phyloP scores from a whole-genome alignment of 64 coral and sea anemone species.

The Porites australiensis region DNA sequence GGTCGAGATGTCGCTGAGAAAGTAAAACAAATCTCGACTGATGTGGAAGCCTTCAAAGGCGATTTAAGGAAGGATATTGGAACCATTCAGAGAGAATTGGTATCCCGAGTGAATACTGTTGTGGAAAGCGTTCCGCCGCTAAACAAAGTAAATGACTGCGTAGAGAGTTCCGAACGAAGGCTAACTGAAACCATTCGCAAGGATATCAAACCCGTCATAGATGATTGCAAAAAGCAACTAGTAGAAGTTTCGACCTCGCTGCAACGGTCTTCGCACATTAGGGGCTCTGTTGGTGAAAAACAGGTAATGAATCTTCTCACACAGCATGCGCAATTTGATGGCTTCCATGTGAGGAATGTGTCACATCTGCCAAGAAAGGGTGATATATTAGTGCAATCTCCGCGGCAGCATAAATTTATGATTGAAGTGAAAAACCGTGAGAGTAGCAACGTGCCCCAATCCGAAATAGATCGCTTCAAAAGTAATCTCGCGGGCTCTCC shows the following conservation, averaged over 20 bases:
- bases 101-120: conserved; percentile 21
- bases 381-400: conserved; percentile 49
- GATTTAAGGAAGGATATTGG: conserved; percentile 41
- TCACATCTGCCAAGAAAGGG: not conserved
- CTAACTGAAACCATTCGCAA: not conserved
- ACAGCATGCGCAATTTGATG: not conserved
- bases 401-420: conserved; percentile 22
- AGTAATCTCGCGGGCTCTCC: not conserved
- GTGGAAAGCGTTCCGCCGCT: conserved; percentile 32
- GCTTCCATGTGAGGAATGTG: not conserved
- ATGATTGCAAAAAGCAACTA: conserved; percentile 23
- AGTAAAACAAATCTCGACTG: not conserved
- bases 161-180: not conserved
- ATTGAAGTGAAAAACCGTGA: conserved; percentile 76
- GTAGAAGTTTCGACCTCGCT: conserved; percentile 24
- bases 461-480: conserved; percentile 63
- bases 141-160: conserved; percentile 2
- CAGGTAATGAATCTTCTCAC: conserved; percentile 30
- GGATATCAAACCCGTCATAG: not conserved
- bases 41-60: not conserved
- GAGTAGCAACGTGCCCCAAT: not conserved
- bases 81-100: not conserved
- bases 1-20: not conserved
- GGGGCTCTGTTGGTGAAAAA: conserved; percentile 48
- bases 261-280: conserved; percentile 21